Base-by-base conservation (phyloP, 2,888 invertebrate species). In the Heliconius aoede region DNA sequence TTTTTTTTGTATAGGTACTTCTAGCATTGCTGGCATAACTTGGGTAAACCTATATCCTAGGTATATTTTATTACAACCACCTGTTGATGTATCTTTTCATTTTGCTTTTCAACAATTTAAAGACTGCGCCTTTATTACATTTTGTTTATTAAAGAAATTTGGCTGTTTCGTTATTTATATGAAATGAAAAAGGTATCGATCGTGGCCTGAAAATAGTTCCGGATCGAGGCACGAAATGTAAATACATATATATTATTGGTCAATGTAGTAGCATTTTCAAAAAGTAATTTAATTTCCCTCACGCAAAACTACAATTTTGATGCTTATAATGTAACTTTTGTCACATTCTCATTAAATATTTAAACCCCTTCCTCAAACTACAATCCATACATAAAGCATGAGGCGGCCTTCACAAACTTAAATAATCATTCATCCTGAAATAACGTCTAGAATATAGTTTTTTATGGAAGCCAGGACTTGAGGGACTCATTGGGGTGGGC, bases 351-450 rank as follows among this genome's bases (percentile, higher is more conserved):
- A 72, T 76, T 72, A 58, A 60, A 58, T 72, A 64, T 71, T 51
- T 36, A 51, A 32, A 65, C 71, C 71, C 64, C 58, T 58, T 58
- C 58, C 64, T 64, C 26, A 76, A 76, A 76, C 58, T 71, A 71
- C 46, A 36, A 13, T 55, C 26, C 21, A 60, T 36, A 60, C 58
- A 60, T 15, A 36, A 32, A 60, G 24, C 55, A 72, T 36, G 21
- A 18, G n/a, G n/a, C n/a, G 15, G 18, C 58, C 24, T 30, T 30
- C 15, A 58, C 32, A 28, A 55, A 69, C 36, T 5, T 51, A 51
- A 26, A 64, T 55, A 62, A 64, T 40, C 36, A 26, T 26, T 24
- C 7, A 32, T 13, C 9, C 24, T 7, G 18, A 36, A 11, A 72
- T 72, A 64, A 64, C 32, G 71, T 65, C 30, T 26, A 72, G 55